Evolutionary conservation across 1,140 invertebrate genomes (phyloP), one percentile per base, ranked within the genome.

Genomic region (Spodoptera frugiperda): DNA sequence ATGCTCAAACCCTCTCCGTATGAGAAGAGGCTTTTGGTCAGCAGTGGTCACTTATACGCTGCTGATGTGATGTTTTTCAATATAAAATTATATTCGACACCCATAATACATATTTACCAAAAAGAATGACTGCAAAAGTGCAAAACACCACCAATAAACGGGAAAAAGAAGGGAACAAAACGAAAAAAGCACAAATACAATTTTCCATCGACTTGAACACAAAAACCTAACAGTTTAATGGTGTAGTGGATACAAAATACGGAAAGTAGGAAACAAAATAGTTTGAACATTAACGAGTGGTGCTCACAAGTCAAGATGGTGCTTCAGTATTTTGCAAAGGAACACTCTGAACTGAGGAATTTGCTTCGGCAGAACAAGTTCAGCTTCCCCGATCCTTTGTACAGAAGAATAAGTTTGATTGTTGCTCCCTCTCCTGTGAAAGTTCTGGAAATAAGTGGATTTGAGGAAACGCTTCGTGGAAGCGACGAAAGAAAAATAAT

Each of bases 241-340:
- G 86, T 88, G 89, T 84, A 91, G 84, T 86, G 85, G 83, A 55
- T 21, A 87, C 85, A 88, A 88, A 87, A 91, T 89, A 82, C 84
- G 82, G 82, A 75, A 81, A 85, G 81, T 65, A 73, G 30, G 33
- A 63, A 15, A 39, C 33, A 65, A 79, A 80, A 90, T 90, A 90
- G 90, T 91, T 39, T 90, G 83, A 88, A 89, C 84, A 85, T 86
- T 86, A 90, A 89, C 85, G 86, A 85, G 85, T 84, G 84, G 85
- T 80, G 83, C 84, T 84, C 88, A 87, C 72, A 84, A 90, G 87
- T 91, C 90, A 90, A 91, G 90, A 91, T 85, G 85, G 82, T 85
- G 83, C 90, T 91, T 85, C 83, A 84, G 81, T 84, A 86, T 87
- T 91, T 86, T 85, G 85, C 85, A 90, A 91, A 91, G 89, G 88